phyloP scores from a whole-genome alignment of 2,888 invertebrate species.

The Agrochola circellaris region DNA sequence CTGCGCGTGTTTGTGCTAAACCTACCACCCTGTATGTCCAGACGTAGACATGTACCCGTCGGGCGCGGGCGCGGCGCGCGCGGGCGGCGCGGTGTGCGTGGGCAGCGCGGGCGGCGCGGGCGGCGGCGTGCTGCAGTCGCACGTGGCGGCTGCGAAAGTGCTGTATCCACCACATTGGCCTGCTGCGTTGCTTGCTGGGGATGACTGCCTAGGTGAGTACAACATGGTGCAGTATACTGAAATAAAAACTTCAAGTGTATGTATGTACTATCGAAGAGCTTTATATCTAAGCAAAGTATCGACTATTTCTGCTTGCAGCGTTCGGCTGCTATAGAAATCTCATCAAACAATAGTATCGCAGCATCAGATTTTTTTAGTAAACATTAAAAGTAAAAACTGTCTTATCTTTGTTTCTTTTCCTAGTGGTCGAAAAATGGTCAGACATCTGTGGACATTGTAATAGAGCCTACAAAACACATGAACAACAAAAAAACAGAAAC shows the following conservation, averaged over 20 bases:
- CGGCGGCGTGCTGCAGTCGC: conserved; percentile 66
- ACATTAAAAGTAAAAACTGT: too few species aligned
- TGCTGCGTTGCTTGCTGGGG: conserved; percentile 76
- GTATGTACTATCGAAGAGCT: too few species aligned
- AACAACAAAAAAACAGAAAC: too few species aligned
- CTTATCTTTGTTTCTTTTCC: too few species aligned
- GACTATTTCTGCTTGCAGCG: too few species aligned
- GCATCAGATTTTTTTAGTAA: too few species aligned
- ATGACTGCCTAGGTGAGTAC: conserved; percentile 77
- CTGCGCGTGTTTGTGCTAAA: not conserved
- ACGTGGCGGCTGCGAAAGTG: conserved; percentile 68
- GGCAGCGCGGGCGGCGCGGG: conserved; percentile 54
- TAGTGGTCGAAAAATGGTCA: too few species aligned
- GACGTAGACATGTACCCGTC: conserved; percentile 70
- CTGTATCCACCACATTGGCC: conserved; percentile 82
- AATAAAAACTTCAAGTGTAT: not conserved
- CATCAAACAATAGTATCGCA: too few species aligned
- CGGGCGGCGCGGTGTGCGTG: conserved; percentile 64
- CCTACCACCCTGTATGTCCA: conserved; percentile 27
- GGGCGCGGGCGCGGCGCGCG: conserved; percentile 51
- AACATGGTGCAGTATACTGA: not conserved
- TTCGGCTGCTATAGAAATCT: too few species aligned
- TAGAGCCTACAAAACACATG: too few species aligned
- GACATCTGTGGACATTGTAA: too few species aligned
- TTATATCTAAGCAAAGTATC: too few species aligned